Percentiles rank a stretch among this genome's conserved stretches.
Conservation (phyloP, 2,888 invertebrate species). For the Diarsia rubi region DNA sequence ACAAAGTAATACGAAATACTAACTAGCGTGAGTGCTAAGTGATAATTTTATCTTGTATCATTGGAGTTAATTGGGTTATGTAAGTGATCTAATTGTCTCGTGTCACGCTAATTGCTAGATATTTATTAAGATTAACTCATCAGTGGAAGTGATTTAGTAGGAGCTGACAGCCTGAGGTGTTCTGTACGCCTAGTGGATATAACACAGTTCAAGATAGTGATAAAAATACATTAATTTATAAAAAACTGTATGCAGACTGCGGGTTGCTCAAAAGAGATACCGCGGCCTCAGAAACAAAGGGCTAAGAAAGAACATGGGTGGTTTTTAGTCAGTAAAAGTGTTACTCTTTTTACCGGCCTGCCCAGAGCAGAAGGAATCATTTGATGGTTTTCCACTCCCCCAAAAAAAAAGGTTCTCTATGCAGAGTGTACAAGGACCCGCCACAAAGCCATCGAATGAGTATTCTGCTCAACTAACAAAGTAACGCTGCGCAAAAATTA, state of each 20-base stretch:
- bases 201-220: neutral
- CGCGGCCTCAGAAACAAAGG: too few relatives aligned
- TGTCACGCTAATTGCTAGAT: neutral
- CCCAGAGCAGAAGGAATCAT: too few relatives aligned
- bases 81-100: neutral
- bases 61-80: too few relatives aligned
- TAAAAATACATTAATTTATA: neutral
- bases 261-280: too few relatives aligned
- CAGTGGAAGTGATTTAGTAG: conserved; percentile 1
- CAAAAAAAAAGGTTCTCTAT: too few relatives aligned
- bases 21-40: neutral
- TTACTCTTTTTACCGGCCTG: too few relatives aligned
- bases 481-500: too few relatives aligned
- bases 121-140: neutral
- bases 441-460: neutral
- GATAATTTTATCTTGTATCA: neutral
- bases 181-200: neutral
- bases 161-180: neutral
- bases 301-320: too few relatives aligned
- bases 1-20: neutral
- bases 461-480: neutral
- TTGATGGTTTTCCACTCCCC: too few relatives aligned
- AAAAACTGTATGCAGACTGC: neutral
- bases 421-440: neutral
- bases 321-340: too few relatives aligned